phyloP scores from a whole-genome alignment of 2,797 vertebrate species.

The Somateria mollissima region DNA sequence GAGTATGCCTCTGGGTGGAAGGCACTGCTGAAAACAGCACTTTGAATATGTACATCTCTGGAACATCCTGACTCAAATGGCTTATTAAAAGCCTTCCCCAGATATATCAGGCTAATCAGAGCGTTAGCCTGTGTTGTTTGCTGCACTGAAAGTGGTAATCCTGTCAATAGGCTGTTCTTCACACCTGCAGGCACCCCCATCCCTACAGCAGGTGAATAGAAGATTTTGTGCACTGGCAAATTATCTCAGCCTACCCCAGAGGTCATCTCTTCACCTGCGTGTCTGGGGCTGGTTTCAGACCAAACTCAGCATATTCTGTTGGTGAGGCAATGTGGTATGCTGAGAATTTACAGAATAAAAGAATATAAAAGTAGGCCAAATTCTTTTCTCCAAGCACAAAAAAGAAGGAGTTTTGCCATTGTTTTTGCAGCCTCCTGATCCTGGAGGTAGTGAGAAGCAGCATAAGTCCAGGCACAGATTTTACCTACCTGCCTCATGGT shows the following conservation, averaged over 20 bases:
- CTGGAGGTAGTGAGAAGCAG: neutral
- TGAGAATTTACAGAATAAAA: neutral
- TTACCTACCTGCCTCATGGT: neutral
- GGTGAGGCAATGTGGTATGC: neutral
- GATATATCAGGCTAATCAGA: slow-evolving; percentile 50
- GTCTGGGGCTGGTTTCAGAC: neutral
- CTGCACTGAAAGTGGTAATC: slow-evolving; percentile 12
- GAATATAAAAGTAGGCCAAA: neutral
- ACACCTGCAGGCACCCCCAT: neutral
- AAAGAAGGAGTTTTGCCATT: neutral
- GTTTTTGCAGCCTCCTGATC: neutral
- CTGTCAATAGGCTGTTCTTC: neutral
- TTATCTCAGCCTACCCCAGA: neutral
- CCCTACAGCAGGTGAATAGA: neutral
- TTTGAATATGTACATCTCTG: slow-evolving; percentile 31
- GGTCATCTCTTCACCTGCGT: neutral
- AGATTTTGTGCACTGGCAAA: neutral
- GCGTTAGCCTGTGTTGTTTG: neutral
- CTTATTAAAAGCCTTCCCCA: slow-evolving; percentile 64
- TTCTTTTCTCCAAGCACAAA: neutral
- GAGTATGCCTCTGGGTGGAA: slow-evolving; percentile 47
- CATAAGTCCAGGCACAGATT: neutral
- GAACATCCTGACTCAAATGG: slow-evolving; percentile 43
- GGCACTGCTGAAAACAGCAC: slow-evolving; percentile 63
- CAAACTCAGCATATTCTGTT: neutral